These are phyloP conservation scores for Thymallus thymallus DNA, from an alignment of 2,113 vertebrate genomes.

Conservation along the genomic window DNA sequence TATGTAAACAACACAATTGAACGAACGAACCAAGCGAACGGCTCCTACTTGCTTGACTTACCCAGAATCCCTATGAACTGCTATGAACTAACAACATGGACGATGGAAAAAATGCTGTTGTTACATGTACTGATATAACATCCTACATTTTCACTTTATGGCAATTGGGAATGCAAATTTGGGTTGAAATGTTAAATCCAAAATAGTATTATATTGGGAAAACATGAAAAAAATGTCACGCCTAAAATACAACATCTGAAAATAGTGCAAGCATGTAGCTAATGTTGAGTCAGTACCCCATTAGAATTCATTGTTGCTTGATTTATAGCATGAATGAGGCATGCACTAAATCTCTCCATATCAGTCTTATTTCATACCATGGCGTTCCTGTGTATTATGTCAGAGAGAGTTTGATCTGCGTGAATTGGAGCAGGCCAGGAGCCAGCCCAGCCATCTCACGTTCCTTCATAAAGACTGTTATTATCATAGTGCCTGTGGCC, in stretches of 20 bases:
- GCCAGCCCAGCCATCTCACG: neutral
- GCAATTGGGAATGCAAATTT: neutral
- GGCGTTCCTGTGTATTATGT: neutral
- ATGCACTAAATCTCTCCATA: neutral
- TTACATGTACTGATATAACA: neutral
- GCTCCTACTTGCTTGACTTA: neutral
- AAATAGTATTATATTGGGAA: neutral
- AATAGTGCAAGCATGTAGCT: neutral
- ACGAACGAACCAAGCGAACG: neutral
- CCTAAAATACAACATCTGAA: neutral
- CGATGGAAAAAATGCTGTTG: neutral
- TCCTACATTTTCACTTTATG: neutral
- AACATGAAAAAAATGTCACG: neutral
- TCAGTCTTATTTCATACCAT: slow-evolving; percentile 10
- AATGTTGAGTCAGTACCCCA: neutral
- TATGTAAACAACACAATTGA: neutral
- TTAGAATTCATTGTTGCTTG: neutral
- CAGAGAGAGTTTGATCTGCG: slow-evolving; percentile 5
- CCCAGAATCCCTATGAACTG: neutral
- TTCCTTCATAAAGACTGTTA: slow-evolving; percentile 14
- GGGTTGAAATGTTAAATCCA: neutral
- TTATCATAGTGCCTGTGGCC: neutral
- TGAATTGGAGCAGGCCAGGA: neutral
- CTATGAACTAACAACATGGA: neutral
- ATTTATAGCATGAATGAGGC: neutral